Conservation (phyloP, 2,797 vertebrate genomes). For the Darevskia nairensis region DNA sequence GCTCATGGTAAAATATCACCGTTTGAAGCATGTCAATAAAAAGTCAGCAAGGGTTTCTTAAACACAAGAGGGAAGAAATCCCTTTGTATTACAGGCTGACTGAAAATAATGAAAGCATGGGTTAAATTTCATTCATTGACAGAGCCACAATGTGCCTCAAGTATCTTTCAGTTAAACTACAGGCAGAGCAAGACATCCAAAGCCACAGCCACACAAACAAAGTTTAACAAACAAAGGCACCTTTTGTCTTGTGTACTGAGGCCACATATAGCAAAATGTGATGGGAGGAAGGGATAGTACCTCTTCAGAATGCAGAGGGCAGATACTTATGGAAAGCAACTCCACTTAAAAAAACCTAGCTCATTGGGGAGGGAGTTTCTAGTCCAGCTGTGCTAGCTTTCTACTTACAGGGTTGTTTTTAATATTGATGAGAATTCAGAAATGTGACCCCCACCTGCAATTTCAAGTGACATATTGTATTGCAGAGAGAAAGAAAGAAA, state of each 20-base stretch:
- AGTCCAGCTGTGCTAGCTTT: not conserved
- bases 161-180: not conserved
- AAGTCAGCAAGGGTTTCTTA: slow-evolving; percentile 14
- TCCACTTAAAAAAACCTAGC: not conserved
- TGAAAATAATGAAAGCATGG: slow-evolving; percentile 28
- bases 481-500: not conserved
- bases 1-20: slow-evolving; percentile 29
- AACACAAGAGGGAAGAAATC: slow-evolving; percentile 15
- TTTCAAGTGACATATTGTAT: not conserved
- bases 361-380: not conserved
- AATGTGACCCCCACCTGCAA: not conserved
- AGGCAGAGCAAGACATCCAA: not conserved
- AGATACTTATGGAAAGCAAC: not conserved
- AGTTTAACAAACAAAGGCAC: not conserved
- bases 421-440: not conserved
- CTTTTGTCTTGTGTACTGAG: not conserved
- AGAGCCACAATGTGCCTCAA: not conserved
- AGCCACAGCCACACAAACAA: not conserved
- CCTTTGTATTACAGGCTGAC: slow-evolving; percentile 45
- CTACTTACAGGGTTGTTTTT: not conserved
- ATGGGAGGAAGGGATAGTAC: not conserved
- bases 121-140: slow-evolving; percentile 41
- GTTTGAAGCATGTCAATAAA: slow-evolving; percentile 57
- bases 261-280: not conserved
- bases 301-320: not conserved